Evolutionary conservation across 2,888 invertebrate genomes (phyloP), one percentile per base, ranked within the genome.

Genomic region (Clusia tigrina): DNA sequence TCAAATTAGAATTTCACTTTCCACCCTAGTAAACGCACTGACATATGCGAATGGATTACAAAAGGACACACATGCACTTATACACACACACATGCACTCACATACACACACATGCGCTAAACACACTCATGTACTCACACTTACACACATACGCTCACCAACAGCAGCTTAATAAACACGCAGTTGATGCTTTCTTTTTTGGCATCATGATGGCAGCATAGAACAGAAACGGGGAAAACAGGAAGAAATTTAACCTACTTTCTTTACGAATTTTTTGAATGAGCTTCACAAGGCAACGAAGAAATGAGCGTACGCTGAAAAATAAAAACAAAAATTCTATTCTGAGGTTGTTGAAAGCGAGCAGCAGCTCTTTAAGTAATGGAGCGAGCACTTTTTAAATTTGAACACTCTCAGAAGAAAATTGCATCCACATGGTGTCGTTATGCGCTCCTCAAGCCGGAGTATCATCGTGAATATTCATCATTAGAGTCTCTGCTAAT

Each of bases 41-140:
- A n/a, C 23, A 22, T 1, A 5, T 22, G 26, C 20, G 52, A 2
- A 38, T 46, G 42, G 22, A 56, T 23, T 32, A 48, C 54, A 55
- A n/a, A 25, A 15, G 24, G 1, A 25, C 60, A 67, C 57, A 65
- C 61, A 56, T 53, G 66, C 72, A 74, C 72, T 77, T 76, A 77
- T 66, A 68, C 17, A 48, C 48, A 25, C 32, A 58, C 26, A 58
- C 32, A 52, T 22, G 15, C 32, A 58, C 52, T 24, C 32, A 58
- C 26, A 42, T 1, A 38, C 18, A 51, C 2, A 26, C 25, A 10
- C 25, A 22, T 46, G 2, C 55, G 9, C 18, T 20, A 48, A n/a
- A 46, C 22, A 26, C 59, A 22, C 46, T 24, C 26, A 18, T 37
- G 17, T 22, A 53, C 24, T 2, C 22, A 10, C 32, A 53, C n/a